Conservation (phyloP, 2,113 vertebrate genomes). For the Poeciliopsis turrubarensis region DNA sequence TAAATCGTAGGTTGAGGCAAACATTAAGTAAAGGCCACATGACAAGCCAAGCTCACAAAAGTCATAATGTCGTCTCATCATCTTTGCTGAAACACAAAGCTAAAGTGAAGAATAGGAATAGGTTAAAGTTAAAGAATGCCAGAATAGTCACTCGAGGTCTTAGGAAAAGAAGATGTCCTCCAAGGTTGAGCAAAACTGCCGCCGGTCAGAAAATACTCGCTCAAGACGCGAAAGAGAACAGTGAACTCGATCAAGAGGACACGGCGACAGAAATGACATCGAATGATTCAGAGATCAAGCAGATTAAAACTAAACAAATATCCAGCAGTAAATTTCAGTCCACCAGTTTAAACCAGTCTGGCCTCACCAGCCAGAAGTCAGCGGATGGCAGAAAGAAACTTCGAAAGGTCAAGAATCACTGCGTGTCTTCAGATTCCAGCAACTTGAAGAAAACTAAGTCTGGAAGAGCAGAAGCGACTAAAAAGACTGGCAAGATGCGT, state of each 20-base stretch:
- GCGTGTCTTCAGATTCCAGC: background rate
- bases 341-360: background rate
- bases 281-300: background rate
- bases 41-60: background rate
- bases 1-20: slow-evolving; percentile 40
- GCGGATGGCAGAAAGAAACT: slow-evolving; percentile 1
- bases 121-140: slow-evolving; percentile 25
- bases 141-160: slow-evolving; percentile 3
- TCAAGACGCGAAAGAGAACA: slow-evolving; percentile 13
- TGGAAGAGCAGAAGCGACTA: background rate
- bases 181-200: slow-evolving; percentile 9
- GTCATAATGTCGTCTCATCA: slow-evolving; percentile 22
- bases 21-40: slow-evolving; percentile 27
- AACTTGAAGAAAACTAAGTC: slow-evolving; percentile 23
- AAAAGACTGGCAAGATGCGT: background rate
- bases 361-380: background rate
- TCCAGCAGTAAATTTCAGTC: slow-evolving; percentile 11
- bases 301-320: background rate
- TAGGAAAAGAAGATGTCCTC: slow-evolving; percentile 44
- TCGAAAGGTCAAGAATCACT: slow-evolving; percentile 9
- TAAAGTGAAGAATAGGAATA: slow-evolving; percentile 23
- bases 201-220: background rate
- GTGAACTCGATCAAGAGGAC: background rate
- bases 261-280: background rate
- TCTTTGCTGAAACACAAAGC: slow-evolving; percentile 26